These are phyloP conservation scores for Oceanodroma tethys DNA, from an alignment of 2,113 vertebrate genomes.

Conservation along the genomic window DNA sequence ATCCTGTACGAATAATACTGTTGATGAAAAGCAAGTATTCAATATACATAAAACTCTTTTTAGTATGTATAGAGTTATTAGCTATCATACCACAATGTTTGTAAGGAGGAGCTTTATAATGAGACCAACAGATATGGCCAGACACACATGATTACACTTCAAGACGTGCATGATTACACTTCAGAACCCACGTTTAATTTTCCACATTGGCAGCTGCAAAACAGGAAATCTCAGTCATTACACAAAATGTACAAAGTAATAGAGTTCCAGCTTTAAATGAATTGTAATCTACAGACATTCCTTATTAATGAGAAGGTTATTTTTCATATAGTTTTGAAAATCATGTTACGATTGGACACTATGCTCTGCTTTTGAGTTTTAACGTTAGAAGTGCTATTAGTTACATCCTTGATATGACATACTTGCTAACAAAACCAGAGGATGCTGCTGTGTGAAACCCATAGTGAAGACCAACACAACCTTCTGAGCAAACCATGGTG, in stretches of 20 bases:
- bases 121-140: neutral
- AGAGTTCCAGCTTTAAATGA: neutral
- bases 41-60: neutral
- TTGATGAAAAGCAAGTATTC: neutral
- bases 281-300: neutral
- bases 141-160: neutral
- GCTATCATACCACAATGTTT: neutral
- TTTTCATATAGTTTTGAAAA: neutral
- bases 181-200: neutral
- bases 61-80: neutral
- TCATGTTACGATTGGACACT: neutral
- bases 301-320: neutral
- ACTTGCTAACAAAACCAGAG: neutral
- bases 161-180: neutral
- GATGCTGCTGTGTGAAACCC: fast-evolving
- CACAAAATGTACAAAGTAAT: fast-evolving
- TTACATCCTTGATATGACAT: neutral
- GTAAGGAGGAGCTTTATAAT: neutral
- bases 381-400: neutral
- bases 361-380: neutral
- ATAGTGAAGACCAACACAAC: too few species aligned
- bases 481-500: neutral
- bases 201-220: neutral
- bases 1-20: neutral
- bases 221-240: neutral